These are phyloP conservation scores for Acanthis flammea DNA, from an alignment of 2,797 vertebrate genomes.

Conservation along the genomic window DNA sequence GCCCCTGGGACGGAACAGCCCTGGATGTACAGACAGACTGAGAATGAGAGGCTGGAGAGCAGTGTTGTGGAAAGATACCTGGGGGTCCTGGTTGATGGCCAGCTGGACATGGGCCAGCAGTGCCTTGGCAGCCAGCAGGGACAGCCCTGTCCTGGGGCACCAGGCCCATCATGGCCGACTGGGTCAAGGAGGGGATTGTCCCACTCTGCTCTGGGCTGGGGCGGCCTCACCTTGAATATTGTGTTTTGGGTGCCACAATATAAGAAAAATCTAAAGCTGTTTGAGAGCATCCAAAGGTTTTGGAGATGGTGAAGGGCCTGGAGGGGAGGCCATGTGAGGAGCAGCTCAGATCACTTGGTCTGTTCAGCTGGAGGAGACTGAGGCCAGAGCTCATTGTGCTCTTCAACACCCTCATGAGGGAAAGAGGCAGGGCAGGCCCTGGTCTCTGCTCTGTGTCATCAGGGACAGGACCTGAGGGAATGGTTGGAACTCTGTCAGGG, in stretches of 20 bases:
- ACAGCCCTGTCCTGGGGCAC: neutral
- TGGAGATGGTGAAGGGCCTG: neutral
- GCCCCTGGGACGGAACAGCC: fast-evolving
- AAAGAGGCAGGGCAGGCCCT: fast-evolving
- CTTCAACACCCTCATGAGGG: fast-evolving
- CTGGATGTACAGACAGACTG: neutral
- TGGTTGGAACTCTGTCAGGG: fast-evolving
- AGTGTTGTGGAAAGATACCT: fast-evolving
- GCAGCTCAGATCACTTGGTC: fast-evolving
- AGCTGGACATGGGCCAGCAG: neutral
- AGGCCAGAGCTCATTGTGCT: neutral
- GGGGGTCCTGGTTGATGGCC: fast-evolving
- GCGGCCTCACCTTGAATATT: fast-evolving
- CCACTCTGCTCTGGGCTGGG: neutral
- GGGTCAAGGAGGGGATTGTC: neutral
- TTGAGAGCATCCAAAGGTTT: neutral
- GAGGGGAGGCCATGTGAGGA: fast-evolving
- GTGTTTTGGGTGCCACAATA: neutral
- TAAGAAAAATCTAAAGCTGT: neutral
- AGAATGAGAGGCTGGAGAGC: neutral
- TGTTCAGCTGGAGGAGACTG: neutral
- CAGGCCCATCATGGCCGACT: fast-evolving
- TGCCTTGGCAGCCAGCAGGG: neutral
- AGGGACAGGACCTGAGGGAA: neutral
- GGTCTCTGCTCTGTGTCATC: neutral